A percentile compares a stretch with the other conserved stretches of the same genome.
phyloP scores from a whole-genome alignment of 2,113 vertebrate species.

The Setophaga coronata region DNA sequence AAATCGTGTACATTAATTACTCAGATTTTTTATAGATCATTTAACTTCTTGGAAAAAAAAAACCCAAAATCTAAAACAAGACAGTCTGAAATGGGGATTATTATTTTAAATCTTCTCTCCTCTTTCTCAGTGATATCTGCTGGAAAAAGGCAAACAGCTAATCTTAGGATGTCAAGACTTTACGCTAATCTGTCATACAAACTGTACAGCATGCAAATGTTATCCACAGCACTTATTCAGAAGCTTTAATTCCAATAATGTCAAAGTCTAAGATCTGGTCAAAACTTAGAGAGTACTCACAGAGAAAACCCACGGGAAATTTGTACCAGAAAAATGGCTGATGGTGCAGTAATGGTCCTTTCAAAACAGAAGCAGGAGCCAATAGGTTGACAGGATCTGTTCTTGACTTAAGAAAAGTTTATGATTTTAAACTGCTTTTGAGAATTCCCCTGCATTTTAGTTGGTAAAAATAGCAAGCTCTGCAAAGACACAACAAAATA shows the following conservation, averaged over 20 bases:
- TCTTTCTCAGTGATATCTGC: background rate
- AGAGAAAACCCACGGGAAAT: slow-evolving; percentile 32
- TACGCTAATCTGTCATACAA: background rate
- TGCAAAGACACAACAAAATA: slow-evolving; percentile 27
- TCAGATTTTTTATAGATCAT: slow-evolving; percentile 53
- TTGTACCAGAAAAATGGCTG: background rate
- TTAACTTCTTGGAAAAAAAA: slow-evolving; percentile 8
- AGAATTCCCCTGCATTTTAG: background rate
- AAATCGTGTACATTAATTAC: slow-evolving; percentile 43
- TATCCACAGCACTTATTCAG: background rate
- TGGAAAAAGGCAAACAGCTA: background rate
- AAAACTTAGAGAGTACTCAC: background rate
- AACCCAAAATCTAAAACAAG: background rate
- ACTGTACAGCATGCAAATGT: background rate
- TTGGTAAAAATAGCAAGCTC: slow-evolving; percentile 42
- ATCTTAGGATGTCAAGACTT: background rate
- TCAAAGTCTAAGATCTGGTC: background rate
- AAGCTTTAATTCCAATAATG: background rate
- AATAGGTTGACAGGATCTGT: slow-evolving; percentile 17
- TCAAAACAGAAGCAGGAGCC: slow-evolving; percentile 34
- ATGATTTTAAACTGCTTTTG: slow-evolving; percentile 53
- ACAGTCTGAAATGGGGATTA: background rate
- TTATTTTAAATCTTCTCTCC: background rate
- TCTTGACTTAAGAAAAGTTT: slow-evolving; percentile 46
- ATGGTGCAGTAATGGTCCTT: background rate